phyloP scores from a whole-genome alignment of 2,888 invertebrate genomes.

The Syrphus vitripennis region DNA sequence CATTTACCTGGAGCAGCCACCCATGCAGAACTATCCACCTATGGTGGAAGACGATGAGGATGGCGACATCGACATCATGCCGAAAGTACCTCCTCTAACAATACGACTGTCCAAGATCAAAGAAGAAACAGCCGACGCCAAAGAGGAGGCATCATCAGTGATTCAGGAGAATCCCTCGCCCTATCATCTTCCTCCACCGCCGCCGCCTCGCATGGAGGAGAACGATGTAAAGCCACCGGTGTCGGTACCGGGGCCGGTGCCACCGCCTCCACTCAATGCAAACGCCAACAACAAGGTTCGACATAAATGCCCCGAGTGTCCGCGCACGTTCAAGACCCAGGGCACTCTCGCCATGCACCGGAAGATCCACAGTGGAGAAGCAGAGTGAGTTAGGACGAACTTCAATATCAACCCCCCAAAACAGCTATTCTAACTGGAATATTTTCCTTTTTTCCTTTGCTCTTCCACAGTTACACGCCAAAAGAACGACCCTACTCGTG shows the following conservation, averaged over 20 bases:
- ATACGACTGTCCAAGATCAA: slow-evolving; percentile 79
- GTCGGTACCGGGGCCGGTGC: slow-evolving; percentile 73
- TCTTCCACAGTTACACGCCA: slow-evolving; percentile 77
- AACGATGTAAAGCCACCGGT: slow-evolving; percentile 71
- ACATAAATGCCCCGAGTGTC: slow-evolving; percentile 80
- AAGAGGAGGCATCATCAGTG: slow-evolving; percentile 76
- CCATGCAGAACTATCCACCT: slow-evolving; percentile 51
- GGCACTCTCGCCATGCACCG: slow-evolving; percentile 80
- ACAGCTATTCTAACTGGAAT: slow-evolving; percentile 49
- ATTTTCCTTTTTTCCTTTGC: slow-evolving; percentile 58
- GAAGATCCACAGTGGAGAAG: slow-evolving; percentile 80
- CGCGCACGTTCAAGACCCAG: slow-evolving; percentile 80
- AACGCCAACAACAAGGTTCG: slow-evolving; percentile 75
- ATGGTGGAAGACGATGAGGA: slow-evolving; percentile 49
- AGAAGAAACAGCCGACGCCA: slow-evolving; percentile 77
- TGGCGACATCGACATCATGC: slow-evolving; percentile 35
- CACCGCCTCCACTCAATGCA: slow-evolving; percentile 34
- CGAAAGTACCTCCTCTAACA: slow-evolving; percentile 79
- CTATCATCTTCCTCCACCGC: slow-evolving; percentile 26
- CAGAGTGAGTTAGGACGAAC: slow-evolving; percentile 77
- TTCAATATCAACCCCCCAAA: neutral
- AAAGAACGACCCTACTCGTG: slow-evolving; percentile 81
- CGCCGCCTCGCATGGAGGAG: slow-evolving; percentile 28
- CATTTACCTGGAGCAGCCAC: slow-evolving; percentile 77
- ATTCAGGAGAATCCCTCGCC: slow-evolving; percentile 61